Percentiles rank a stretch among this genome's conserved stretches.
Evolutionary conservation across 2,888 invertebrate genomes (phyloP).

Genomic region (Eupithecia insigniata): DNA sequence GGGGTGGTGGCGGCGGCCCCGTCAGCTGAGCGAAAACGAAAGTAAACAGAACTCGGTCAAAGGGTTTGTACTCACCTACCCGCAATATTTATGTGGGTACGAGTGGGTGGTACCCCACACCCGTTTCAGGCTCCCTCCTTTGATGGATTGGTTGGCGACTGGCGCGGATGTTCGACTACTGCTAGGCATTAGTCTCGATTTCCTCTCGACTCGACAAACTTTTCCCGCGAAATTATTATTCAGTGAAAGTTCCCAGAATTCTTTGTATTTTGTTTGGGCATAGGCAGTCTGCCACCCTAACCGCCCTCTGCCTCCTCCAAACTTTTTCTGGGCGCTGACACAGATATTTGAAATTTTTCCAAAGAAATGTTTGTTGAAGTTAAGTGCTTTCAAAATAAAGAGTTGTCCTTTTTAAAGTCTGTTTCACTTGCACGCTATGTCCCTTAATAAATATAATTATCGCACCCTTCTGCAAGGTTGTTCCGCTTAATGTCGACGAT

Average conservation of each 20-base stretch:
- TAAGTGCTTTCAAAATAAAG: conserved; percentile 21
- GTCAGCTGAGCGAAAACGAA: conserved; percentile 85
- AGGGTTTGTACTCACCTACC: conserved; percentile 85
- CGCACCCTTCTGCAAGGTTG: conserved; percentile 32
- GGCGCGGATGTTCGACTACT: conserved; percentile 78
- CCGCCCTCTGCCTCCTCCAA: conserved; percentile 51
- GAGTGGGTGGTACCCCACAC: conserved; percentile 73
- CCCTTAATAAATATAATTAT: conserved; percentile 20
- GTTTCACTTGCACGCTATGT: conserved; percentile 19
- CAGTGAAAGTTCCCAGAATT: conserved; percentile 77
- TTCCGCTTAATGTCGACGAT: conserved; percentile 47
- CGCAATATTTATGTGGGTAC: conserved; percentile 84
- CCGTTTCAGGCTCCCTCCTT: conserved; percentile 80
- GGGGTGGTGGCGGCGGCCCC: conserved; percentile 69
- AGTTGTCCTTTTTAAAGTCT: conserved; percentile 26
- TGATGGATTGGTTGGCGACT: conserved; percentile 84
- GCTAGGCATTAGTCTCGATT: conserved; percentile 76
- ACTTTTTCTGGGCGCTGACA: conserved; percentile 61
- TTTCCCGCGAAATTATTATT: conserved; percentile 78
- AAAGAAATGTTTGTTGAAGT: conserved; percentile 34
- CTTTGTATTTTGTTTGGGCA: conserved; percentile 70
- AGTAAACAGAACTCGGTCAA: conserved; percentile 86
- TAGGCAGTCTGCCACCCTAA: conserved; percentile 33
- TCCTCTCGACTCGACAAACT: conserved; percentile 72
- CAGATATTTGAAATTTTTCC: conserved; percentile 55